Evolutionary conservation across 2,888 invertebrate genomes (phyloP).

Genomic region (Eilema depressum): DNA sequence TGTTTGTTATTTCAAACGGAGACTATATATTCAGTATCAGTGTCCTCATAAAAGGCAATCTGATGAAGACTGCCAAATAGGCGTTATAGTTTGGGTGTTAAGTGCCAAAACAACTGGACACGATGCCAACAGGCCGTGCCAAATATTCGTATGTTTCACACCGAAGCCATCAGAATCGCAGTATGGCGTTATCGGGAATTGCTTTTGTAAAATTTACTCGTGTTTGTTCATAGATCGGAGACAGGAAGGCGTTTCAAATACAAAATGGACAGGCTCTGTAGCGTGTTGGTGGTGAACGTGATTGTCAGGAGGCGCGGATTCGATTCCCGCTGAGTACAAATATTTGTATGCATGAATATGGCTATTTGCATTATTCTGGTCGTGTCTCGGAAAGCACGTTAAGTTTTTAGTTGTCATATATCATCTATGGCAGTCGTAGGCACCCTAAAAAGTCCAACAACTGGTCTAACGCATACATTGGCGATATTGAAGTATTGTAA

Average conservation of each 20-base stretch:
- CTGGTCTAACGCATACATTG: too few relatives aligned
- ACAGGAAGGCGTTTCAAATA: not conserved
- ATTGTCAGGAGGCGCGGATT: too few relatives aligned
- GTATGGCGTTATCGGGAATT: conserved; percentile 48
- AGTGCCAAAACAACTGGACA: conserved; percentile 63
- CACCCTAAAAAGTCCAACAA: too few relatives aligned
- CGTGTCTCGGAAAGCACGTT: too few relatives aligned
- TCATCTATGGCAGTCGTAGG: too few relatives aligned
- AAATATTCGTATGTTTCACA: conserved; percentile 61
- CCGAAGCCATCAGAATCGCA: conserved; percentile 58
- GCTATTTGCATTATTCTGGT: too few relatives aligned
- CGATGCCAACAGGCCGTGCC: conserved; percentile 66
- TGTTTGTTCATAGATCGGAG: not conserved
- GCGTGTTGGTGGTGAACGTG: too few relatives aligned
- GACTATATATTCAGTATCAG: conserved; percentile 54
- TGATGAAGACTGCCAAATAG: conserved; percentile 76
- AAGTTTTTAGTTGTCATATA: too few relatives aligned
- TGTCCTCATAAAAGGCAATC: conserved; percentile 62
- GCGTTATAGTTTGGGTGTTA: conserved; percentile 60
- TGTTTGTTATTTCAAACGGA: conserved; percentile 7
- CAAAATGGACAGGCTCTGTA: too few relatives aligned
- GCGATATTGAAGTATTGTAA: too few relatives aligned
- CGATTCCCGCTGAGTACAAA: too few relatives aligned
- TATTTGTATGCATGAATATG: too few relatives aligned
- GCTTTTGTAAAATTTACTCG: conserved; percentile 3